phyloP scores from a whole-genome alignment of 2,888 invertebrate genomes.

The Pseudococcus viburni region DNA sequence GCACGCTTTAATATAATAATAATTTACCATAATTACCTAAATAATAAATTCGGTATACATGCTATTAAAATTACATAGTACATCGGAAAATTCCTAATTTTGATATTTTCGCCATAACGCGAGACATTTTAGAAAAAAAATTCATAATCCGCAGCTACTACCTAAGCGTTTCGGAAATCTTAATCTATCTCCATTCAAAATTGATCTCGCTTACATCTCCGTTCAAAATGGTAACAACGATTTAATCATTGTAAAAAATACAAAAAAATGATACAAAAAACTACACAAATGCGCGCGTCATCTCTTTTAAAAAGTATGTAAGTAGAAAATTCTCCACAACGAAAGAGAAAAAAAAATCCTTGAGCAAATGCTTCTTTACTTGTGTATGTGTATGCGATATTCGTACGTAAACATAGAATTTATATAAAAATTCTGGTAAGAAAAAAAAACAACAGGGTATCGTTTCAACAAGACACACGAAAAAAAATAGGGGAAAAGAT shows the following conservation, averaged over 20 bases:
- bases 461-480: slow-evolving; percentile 1
- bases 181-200: neutral
- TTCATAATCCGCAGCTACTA: slow-evolving; percentile 9
- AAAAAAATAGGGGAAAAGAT: neutral
- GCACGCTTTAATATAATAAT: neutral
- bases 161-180: slow-evolving; percentile 23
- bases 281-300: slow-evolving; percentile 8
- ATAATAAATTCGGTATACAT: slow-evolving; percentile 37
- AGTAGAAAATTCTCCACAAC: slow-evolving; percentile 18
- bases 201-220: neutral
- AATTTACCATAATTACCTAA: slow-evolving; percentile 19
- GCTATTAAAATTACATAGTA: slow-evolving; percentile 15
- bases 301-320: neutral
- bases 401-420: neutral
- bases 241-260: slow-evolving; percentile 43
- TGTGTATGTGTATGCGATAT: slow-evolving; percentile 27
- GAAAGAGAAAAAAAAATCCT: slow-evolving; percentile 4
- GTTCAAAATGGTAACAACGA: slow-evolving; percentile 52
- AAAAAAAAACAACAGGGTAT: neutral
- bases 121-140: neutral
- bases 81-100: slow-evolving; percentile 1
- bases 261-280: slow-evolving; percentile 8
- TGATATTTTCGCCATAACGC: slow-evolving; percentile 25
- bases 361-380: slow-evolving; percentile 51
- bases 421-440: slow-evolving; percentile 37